Base-by-base conservation (phyloP, 2,797 vertebrate genomes). In the Gambusia yucatana region DNA sequence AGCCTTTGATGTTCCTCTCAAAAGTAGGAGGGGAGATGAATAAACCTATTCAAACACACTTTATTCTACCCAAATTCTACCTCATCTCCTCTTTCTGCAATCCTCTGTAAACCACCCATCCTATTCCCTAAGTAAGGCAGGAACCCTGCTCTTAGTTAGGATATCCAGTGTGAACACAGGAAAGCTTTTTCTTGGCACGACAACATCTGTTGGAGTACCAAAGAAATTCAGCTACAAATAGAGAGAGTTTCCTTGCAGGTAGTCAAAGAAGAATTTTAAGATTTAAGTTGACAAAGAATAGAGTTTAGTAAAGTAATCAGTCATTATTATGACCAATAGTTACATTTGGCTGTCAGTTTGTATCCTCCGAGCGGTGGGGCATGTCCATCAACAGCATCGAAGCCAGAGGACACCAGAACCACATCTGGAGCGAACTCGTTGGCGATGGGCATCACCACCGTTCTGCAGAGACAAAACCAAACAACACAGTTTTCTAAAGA, bases 401-500 rank as follows among this genome's bases (percentile, higher is more conserved):
- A 99, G 80, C 98, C 98, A 0, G 98, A 98, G 0, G 98, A 99
- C 33, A 99, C 98, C 94, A 99, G 95, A 88, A 99, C 97, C 82
- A 99, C 92, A 1, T 99, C 98, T 0, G 98, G 98, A 74, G 97
- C 96, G 72, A 99, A 99, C 93, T 99, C 98, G 0, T 96, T 97
- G 82, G 98, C 98, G 6, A 99, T 97, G 0, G 98, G 98, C 97
- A 99, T 98, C 81, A 99, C 97, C 84, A 99, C 97, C 1, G 96
- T 97, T 87, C 98, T 99, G 82, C 3, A 81, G 55, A 4, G 52
- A 72, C 1, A 55, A 72, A 5, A 47, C 71, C 84, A 1, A 76
- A 28, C 0, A 73, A 41, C 78, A 59, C 59, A 33, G 30, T 33
- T 33, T 33, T 61, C 75, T 78, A 1, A 80, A 61, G 47, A 80